A percentile compares a stretch with the other conserved stretches of the same genome.
Evolutionary conservation across 2,797 vertebrate species (phyloP).

Genomic region (Gallinago nigripennis): DNA sequence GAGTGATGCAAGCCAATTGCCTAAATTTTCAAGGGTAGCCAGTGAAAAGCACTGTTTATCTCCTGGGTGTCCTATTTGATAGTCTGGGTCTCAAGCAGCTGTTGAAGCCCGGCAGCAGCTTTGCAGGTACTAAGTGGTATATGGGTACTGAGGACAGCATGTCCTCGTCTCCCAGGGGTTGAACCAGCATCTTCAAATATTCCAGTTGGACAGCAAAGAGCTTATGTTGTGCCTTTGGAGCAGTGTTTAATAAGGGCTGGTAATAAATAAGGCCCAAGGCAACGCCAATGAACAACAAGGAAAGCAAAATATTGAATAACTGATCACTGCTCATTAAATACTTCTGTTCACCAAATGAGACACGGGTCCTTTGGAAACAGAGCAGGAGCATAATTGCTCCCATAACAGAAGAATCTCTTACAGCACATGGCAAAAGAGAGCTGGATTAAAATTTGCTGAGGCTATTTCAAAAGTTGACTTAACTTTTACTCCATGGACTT

Average conservation of each 20-base stretch:
- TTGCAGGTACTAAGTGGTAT: background rate
- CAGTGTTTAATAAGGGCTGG: background rate
- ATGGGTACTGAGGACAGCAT: background rate
- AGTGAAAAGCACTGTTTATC: background rate
- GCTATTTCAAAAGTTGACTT: background rate
- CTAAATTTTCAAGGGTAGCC: background rate
- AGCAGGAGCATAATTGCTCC: slow-evolving; percentile 17
- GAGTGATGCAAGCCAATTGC: fast-evolving
- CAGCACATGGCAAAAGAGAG: background rate
- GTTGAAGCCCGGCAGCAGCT: background rate
- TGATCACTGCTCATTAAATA: slow-evolving; percentile 55
- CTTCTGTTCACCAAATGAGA: slow-evolving; percentile 42
- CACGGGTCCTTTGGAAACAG: background rate
- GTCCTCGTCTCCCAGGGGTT: background rate
- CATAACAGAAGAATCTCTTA: background rate
- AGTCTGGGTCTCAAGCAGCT: background rate
- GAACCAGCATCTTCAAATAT: background rate
- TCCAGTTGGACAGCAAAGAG: background rate
- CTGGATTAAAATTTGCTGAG: background rate
- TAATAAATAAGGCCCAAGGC: slow-evolving; percentile 48
- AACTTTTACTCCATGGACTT: background rate
- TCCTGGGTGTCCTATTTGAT: background rate
- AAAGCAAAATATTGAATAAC: slow-evolving; percentile 57
- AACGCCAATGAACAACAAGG: background rate
- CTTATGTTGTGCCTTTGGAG: background rate